Conservation (phyloP, 2,113 vertebrate species). For the Chloropsis hardwickii region DNA sequence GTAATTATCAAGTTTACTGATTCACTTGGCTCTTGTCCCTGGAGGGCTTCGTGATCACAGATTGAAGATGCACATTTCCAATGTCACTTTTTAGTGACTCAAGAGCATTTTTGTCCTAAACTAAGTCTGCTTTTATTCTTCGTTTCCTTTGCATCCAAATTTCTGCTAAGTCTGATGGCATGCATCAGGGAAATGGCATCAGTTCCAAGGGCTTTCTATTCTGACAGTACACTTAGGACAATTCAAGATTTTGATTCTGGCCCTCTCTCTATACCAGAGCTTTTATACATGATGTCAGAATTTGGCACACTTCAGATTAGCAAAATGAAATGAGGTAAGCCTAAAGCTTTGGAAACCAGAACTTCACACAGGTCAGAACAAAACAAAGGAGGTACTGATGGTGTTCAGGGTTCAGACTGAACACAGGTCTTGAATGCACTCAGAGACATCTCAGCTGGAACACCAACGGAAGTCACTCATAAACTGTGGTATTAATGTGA, state of each 20-base stretch:
- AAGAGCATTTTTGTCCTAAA: neutral
- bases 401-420: neutral
- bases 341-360: neutral
- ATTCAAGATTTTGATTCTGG: neutral
- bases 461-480: neutral
- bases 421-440: neutral
- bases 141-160: neutral
- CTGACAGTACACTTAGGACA: neutral
- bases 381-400: neutral
- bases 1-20: neutral
- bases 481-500: neutral
- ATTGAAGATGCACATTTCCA: neutral
- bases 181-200: neutral
- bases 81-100: neutral
- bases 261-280: neutral
- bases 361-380: neutral
- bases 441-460: neutral
- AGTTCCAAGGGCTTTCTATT: neutral
- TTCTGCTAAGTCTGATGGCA: neutral
- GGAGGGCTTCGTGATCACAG: neutral
- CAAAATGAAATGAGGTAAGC: neutral
- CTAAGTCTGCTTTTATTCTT: neutral
- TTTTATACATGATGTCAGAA: constrained; percentile 27
- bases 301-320: neutral
- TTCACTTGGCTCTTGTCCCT: neutral